phyloP scores from a whole-genome alignment of 1,140 invertebrate genomes.

The Bombus soroeensis region DNA sequence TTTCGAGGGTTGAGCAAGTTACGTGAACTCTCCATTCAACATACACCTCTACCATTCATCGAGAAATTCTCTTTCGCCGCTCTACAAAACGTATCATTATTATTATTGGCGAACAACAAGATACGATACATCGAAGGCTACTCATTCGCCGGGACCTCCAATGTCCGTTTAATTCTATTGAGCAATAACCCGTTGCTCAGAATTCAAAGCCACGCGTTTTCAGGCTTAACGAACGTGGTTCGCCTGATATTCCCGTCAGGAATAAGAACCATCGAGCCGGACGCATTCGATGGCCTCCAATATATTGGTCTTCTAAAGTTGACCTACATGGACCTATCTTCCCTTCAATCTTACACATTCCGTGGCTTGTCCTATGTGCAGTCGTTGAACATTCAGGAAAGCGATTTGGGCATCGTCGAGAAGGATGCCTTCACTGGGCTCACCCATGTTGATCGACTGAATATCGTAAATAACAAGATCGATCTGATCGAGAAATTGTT shows the following conservation, averaged over 20 bases:
- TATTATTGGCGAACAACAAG: conserved; percentile 90
- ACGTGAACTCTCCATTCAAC: conserved; percentile 90
- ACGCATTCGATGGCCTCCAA: conserved; percentile 91
- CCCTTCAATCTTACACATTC: conserved; percentile 88
- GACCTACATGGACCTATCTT: conserved; percentile 90
- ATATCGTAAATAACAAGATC: conserved; percentile 92
- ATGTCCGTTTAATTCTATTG: conserved; percentile 89
- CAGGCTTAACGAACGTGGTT: conserved; percentile 90
- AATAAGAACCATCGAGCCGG: conserved; percentile 88
- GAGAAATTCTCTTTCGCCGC: conserved; percentile 92
- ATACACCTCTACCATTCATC: conserved; percentile 89
- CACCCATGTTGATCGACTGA: conserved; percentile 86
- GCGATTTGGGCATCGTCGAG: conserved; percentile 89
- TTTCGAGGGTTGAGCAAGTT: conserved; percentile 90
- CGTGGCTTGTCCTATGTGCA: conserved; percentile 89
- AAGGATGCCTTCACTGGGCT: conserved; percentile 89
- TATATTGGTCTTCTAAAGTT: conserved; percentile 90
- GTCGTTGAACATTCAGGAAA: conserved; percentile 89
- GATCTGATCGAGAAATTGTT: conserved; percentile 89
- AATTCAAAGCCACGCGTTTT: conserved; percentile 90
- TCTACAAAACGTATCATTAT: conserved; percentile 89
- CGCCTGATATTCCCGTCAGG: conserved; percentile 90
- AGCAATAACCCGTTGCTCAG: conserved; percentile 90
- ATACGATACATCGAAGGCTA: conserved; percentile 90
- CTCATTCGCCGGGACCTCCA: conserved; percentile 92